Evolutionary conservation across 2,797 vertebrate species (phyloP).

Genomic region (Acanthurus leucopareius): DNA sequence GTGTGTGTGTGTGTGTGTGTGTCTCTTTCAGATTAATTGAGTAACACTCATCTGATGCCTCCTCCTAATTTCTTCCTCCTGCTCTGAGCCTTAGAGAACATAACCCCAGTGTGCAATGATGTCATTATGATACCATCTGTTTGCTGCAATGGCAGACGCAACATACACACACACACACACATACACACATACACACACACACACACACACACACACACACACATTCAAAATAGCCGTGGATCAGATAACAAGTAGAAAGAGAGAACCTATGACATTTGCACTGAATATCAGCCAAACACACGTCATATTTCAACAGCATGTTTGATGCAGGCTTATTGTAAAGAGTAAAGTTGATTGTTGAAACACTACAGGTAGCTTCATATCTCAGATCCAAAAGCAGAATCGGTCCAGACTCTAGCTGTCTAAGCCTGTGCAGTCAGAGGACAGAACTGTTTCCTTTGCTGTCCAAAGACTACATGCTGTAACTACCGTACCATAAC

Average conservation of each 20-base stretch:
- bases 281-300: slow-evolving; percentile 37
- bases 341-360: slow-evolving; percentile 52
- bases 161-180: slow-evolving; percentile 34
- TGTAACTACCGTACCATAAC: slow-evolving; percentile 27
- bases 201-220: slow-evolving; percentile 31
- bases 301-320: slow-evolving; percentile 39
- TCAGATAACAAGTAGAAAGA: slow-evolving; percentile 67
- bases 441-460: slow-evolving; percentile 33
- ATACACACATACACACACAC: slow-evolving; percentile 26
- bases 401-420: slow-evolving; percentile 21
- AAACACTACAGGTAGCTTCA: slow-evolving; percentile 40
- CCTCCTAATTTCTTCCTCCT: slow-evolving; percentile 73
- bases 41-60: slow-evolving; percentile 69
- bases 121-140: slow-evolving; percentile 84
- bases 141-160: slow-evolving; percentile 69
- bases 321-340: slow-evolving; percentile 42
- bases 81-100: slow-evolving; percentile 74
- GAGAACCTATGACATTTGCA: slow-evolving; percentile 67
- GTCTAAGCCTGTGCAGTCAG: slow-evolving; percentile 30
- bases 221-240: slow-evolving; percentile 41
- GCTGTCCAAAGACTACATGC: slow-evolving; percentile 38
- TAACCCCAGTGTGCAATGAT: slow-evolving; percentile 80
- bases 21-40: slow-evolving; percentile 69
- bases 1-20: slow-evolving; percentile 1
- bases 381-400: slow-evolving; percentile 15